Evolutionary conservation across 2,888 invertebrate species (phyloP), one percentile per base, ranked within the genome.

Genomic region (Dicroscelio sp.): DNA sequence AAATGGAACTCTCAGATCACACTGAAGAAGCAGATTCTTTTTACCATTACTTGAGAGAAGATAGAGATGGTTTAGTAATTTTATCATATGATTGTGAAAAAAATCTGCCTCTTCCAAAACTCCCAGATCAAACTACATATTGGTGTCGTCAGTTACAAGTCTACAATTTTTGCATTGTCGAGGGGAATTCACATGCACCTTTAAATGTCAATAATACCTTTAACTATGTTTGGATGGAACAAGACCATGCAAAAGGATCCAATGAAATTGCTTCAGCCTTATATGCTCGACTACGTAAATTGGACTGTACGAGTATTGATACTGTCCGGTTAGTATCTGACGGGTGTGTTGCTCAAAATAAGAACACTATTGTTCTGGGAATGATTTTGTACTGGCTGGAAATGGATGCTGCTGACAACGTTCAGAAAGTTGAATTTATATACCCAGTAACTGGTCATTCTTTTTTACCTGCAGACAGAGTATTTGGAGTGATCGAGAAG

Each of bases 371-470:
- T 17, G 27, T 73, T 14, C 25, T 83, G 2, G 71, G 67, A 17
- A 82, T 82, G 82, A 30, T 71, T 10, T 58, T 6, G 25, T 17
- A 6, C 38, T 82, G 82, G 69, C 35, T 80, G 12, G 31, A 2
- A 33, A 58, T 38, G 12, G 5, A 48, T 8, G 80, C 80, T 25
- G 69, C 69, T 20, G 17, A 5, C 5, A 30, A 71, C 23, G 23
- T 83, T 17, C 58, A 71, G 31, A 38, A 6, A 17, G 60, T 83
- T 52, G 73, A 71, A 60, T 6, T 83, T n/a, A 73, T 83, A 10
- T 83, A 60, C 30, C 83, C 83, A 4, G 83, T 83, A 14, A 83
- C 71, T 71, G 83, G 73, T 3, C 83, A 83, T 33, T 83, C 83
- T 10, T 83, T 71, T 60, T 25, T 83, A 48, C 83, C 71, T 23